phyloP scores from a whole-genome alignment of 2,797 vertebrate species.

The Zenarchopterus dispar region DNA sequence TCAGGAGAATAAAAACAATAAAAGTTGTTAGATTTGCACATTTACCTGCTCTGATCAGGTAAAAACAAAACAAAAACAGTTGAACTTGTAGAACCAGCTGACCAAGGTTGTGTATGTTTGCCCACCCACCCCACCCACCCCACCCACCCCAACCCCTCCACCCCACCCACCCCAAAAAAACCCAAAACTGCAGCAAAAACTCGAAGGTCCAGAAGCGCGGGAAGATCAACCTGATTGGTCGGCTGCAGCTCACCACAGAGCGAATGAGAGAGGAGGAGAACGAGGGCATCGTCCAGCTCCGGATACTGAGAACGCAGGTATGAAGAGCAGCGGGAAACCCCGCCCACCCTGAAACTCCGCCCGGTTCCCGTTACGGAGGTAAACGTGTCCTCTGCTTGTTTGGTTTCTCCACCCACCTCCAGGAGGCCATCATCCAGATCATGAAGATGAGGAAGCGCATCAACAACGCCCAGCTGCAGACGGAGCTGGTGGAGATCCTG shows the following conservation, averaged over 20 bases:
- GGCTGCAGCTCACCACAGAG: conserved; percentile 96
- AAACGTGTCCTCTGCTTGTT: too few relatives aligned
- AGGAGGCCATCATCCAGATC: conserved; percentile 99
- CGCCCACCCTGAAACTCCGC: conserved; percentile 17
- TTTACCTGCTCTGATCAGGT: too few relatives aligned
- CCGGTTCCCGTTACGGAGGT: conserved; percentile 17
- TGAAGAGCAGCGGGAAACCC: conserved; percentile 17
- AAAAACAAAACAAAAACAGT: too few relatives aligned
- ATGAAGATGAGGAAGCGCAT: conserved; percentile 99
- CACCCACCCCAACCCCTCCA: too few relatives aligned
- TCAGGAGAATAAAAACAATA: too few relatives aligned
- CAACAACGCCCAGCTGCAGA: conserved; percentile 98
- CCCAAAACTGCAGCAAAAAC: conserved; percentile 89
- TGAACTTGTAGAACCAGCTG: too few relatives aligned
- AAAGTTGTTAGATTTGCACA: too few relatives aligned
- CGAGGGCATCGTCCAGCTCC: conserved; percentile 97
- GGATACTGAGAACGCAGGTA: conserved; percentile 98
- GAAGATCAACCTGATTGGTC: conserved; percentile 98
- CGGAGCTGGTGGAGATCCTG: conserved; percentile 99
- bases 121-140: too few relatives aligned
- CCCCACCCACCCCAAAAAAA: too few relatives aligned
- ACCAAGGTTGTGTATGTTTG: background rate
- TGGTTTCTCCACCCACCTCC: conserved; percentile 1
- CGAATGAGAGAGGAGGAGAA: conserved; percentile 99
- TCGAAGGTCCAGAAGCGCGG: conserved; percentile 98